A percentile compares a stretch with the other conserved stretches of the same genome.
These are phyloP conservation scores for Pontoporia blainvillei DNA, from an alignment of 2,113 vertebrate genomes.

Conservation along the genomic window DNA sequence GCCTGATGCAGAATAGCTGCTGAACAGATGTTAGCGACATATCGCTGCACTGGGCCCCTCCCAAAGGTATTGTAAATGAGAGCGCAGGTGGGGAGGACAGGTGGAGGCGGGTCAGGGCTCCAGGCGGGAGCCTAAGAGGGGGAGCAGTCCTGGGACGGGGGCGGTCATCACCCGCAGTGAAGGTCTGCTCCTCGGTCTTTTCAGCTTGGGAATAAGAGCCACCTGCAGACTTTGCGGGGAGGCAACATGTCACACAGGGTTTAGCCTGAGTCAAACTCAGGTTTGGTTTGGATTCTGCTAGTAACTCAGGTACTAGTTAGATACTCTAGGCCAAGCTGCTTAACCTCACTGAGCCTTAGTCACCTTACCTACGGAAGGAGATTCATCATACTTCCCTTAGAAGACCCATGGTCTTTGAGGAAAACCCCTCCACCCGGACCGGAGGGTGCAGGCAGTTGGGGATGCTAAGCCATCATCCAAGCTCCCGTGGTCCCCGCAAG, in stretches of 20 bases:
- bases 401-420: neutral
- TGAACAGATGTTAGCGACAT: neutral
- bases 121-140: fast-evolving
- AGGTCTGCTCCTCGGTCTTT: neutral
- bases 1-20: too few relatives aligned
- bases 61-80: fast-evolving
- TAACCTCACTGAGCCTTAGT: neutral
- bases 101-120: too few relatives aligned
- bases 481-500: fast-evolving
- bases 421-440: neutral
- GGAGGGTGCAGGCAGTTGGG: fast-evolving
- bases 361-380: neutral
- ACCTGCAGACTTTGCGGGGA: neutral
- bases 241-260: neutral
- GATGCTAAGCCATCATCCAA: fast-evolving
- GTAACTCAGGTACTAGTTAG: neutral
- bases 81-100: neutral
- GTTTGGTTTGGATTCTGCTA: neutral
- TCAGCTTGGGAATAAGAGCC: neutral
- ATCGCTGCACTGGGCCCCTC: neutral
- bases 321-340: neutral
- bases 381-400: neutral
- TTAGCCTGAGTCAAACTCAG: too few relatives aligned
- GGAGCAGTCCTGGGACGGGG: neutral
- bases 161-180: neutral